A percentile compares a stretch with the other conserved stretches of the same genome.
Conservation (phyloP, 2,888 invertebrate genomes). For the Stramonita haemastoma region DNA sequence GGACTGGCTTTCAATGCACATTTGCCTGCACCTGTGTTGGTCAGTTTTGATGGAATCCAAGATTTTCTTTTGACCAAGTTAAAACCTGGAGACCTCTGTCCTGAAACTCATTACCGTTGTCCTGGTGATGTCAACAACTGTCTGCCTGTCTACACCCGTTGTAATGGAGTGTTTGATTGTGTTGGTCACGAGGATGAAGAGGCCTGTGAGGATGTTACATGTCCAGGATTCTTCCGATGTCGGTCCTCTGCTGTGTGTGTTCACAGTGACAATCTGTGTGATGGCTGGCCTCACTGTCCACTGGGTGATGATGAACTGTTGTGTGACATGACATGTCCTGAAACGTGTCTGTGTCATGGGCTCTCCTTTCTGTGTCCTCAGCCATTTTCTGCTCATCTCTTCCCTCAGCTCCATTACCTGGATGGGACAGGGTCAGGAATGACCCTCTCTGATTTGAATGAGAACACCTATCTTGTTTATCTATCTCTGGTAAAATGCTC, state of each 20-base stretch:
- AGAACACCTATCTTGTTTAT: neutral
- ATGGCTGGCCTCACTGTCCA: slow-evolving; percentile 44
- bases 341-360: slow-evolving; percentile 31
- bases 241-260: slow-evolving; percentile 35
- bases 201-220: slow-evolving; percentile 23
- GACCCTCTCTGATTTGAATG: neutral
- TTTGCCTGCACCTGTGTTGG: neutral
- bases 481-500: neutral
- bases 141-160: slow-evolving; percentile 19
- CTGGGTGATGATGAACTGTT: slow-evolving; percentile 42
- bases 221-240: slow-evolving; percentile 43
- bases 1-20: too few relatives aligned
- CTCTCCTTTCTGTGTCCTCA: slow-evolving; percentile 3
- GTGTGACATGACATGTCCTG: slow-evolving; percentile 34
- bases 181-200: slow-evolving; percentile 12
- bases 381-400: neutral
- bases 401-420: slow-evolving; percentile 5
- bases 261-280: slow-evolving; percentile 41
- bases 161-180: slow-evolving; percentile 22
- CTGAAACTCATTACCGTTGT: slow-evolving; percentile 8
- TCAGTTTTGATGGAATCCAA: neutral
- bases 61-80: neutral
- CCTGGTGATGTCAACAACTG: slow-evolving; percentile 8
- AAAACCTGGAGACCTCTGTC: neutral
- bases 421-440: neutral